Evolutionary conservation across 2,888 invertebrate species (phyloP).

Genomic region (Drosophila recens): DNA sequence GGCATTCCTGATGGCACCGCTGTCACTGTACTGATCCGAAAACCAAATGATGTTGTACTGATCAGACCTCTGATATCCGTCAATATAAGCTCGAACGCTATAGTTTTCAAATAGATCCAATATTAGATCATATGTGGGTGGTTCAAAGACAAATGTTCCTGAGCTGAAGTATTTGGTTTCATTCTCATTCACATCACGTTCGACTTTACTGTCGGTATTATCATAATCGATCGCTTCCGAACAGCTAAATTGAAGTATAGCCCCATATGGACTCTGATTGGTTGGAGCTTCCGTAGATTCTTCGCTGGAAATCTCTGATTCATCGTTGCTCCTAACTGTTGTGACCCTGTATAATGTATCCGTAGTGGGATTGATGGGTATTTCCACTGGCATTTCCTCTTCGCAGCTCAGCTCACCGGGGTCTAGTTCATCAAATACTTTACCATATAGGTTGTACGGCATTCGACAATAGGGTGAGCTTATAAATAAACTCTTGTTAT

Average conservation of each 20-base stretch:
- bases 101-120: conserved; percentile 61
- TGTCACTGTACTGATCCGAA: conserved; percentile 55
- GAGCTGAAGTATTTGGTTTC: not conserved
- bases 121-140: conserved; percentile 73
- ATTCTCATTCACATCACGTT: not conserved
- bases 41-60: conserved; percentile 81
- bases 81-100: conserved; percentile 64
- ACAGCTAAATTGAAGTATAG: conserved; percentile 48
- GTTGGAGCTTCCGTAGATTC: conserved; percentile 5
- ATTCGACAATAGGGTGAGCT: conserved; percentile 72
- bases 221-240: conserved; percentile 28
- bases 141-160: conserved; percentile 59
- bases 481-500: conserved; percentile 62
- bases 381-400: not conserved
- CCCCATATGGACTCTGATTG: conserved; percentile 1
- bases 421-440: conserved; percentile 56
- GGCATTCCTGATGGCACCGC: not conserved
- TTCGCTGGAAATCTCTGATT: not conserved
- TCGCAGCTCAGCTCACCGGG: conserved; percentile 37
- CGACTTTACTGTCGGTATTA: not conserved
- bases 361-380: not conserved
- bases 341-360: not conserved
- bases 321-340: not conserved
- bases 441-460: conserved; percentile 69
- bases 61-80: conserved; percentile 35